Evolutionary conservation across 1,140 invertebrate genomes (phyloP).

Genomic region (Zelostemma sp.): DNA sequence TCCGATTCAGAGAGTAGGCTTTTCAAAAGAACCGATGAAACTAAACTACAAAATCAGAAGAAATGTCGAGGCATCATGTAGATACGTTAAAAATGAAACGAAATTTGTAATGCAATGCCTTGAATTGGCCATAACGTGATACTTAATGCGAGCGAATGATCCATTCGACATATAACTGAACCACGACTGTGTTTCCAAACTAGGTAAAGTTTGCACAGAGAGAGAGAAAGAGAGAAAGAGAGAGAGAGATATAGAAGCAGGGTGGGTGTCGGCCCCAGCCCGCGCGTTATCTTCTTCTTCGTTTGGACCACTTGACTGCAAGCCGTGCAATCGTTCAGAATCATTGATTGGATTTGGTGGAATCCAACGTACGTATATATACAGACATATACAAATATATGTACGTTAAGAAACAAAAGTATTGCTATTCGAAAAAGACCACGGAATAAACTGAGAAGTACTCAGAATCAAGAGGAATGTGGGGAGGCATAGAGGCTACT

Average conservation of each 20-base stretch:
- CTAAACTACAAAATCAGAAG: too few relatives aligned
- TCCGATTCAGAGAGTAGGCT: too few relatives aligned
- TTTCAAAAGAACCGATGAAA: too few relatives aligned
- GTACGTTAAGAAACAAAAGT: conserved; percentile 37
- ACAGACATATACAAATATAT: conserved; percentile 44
- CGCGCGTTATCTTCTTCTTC: conserved; percentile 46
- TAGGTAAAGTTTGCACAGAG: conserved; percentile 68
- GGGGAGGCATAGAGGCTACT: conserved; percentile 71
- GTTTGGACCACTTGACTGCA: conserved; percentile 63
- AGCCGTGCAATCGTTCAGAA: conserved; percentile 59
- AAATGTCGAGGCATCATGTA: too few relatives aligned
- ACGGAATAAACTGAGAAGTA: conserved; percentile 28
- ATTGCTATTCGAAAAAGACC: conserved; percentile 7
- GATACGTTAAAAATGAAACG: neutral
- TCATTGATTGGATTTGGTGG: conserved; percentile 66
- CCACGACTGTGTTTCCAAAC: conserved; percentile 72
- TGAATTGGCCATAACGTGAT: conserved; percentile 56
- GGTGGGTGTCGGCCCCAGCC: conserved; percentile 37
- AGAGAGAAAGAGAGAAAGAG: conserved; percentile 34
- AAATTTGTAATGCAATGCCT: neutral
- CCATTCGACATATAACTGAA: conserved; percentile 61
- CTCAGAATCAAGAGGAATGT: conserved; percentile 61
- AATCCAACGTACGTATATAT: conserved; percentile 64
- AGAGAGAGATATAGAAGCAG: conserved; percentile 32
- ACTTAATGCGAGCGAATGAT: conserved; percentile 62